phyloP scores from a whole-genome alignment of 2,888 invertebrate species.

The Brenthis daphne region DNA sequence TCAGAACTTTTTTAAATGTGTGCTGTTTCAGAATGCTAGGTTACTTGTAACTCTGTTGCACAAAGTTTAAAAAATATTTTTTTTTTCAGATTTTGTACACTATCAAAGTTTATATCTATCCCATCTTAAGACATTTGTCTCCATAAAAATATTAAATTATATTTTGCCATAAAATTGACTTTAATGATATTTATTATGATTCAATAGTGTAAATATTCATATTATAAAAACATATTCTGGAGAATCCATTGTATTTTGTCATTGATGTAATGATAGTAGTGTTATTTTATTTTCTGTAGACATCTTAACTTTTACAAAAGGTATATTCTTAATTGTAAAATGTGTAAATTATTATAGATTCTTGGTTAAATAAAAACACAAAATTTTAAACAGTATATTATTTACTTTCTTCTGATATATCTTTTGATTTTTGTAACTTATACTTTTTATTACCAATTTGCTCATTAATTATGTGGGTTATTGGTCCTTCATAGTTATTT shows the following conservation, averaged over 20 bases:
- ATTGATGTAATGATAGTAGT: constrained; percentile 9
- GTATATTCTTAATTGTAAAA: constrained; percentile 27
- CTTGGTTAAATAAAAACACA: constrained; percentile 38
- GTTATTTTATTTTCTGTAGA: constrained; percentile 27
- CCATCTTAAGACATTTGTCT: too few species aligned
- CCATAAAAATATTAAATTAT: too few species aligned
- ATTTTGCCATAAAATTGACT: constrained; percentile 8
- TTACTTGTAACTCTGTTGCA: constrained; percentile 2
- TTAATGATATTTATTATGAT: constrained; percentile 10
- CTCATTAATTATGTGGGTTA: constrained; percentile 64
- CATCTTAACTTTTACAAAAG: constrained; percentile 12
- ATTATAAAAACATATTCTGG: not conserved
- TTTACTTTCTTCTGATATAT: constrained; percentile 14
- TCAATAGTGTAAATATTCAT: constrained; percentile 23
- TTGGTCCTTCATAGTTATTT: constrained; percentile 56
- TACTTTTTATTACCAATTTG: constrained; percentile 45
- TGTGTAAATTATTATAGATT: constrained; percentile 38
- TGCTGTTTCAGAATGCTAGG: constrained; percentile 1
- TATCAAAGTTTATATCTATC: too few species aligned
- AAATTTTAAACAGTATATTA: constrained; percentile 29
- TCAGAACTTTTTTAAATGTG: constrained; percentile 4
- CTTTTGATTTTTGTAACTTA: constrained; percentile 4
- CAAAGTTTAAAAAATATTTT: not conserved
- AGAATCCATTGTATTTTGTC: constrained; percentile 2
- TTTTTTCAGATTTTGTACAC: too few species aligned